Evolutionary conservation across 2,113 vertebrate species (phyloP).

Genomic region (Petaurus breviceps): DNA sequence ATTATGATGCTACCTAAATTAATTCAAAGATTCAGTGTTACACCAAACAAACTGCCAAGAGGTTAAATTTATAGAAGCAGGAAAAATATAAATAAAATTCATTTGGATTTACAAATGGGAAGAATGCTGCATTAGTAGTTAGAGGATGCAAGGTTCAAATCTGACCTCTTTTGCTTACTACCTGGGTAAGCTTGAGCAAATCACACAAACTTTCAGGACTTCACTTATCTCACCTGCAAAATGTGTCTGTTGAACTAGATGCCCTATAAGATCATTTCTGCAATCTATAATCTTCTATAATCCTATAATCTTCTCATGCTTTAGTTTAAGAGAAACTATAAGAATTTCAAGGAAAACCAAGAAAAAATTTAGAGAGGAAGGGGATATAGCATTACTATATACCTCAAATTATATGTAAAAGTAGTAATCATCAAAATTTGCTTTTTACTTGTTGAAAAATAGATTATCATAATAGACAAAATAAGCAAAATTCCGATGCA

Average conservation of each 20-base stretch:
- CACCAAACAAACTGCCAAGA: not conserved
- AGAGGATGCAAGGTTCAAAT: not conserved
- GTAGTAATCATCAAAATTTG: not conserved
- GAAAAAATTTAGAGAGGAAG: not conserved
- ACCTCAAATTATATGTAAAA: not conserved
- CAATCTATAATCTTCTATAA: not conserved
- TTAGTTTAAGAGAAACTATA: not conserved
- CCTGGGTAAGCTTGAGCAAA: not conserved
- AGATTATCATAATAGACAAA: not conserved
- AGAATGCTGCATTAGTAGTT: not conserved
- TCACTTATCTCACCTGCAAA: not conserved
- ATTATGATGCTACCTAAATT: not conserved
- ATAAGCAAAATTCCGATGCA: not conserved
- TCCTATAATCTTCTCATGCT: not conserved
- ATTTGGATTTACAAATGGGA: not conserved
- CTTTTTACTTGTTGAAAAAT: not conserved
- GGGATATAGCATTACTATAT: not conserved
- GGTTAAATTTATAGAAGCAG: not conserved
- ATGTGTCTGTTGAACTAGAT: not conserved
- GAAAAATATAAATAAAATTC: not conserved
- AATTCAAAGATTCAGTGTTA: not conserved
- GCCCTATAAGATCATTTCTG: not conserved
- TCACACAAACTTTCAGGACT: not conserved
- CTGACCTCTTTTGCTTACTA: not conserved
- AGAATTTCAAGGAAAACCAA: not conserved